Evolutionary conservation across 1,140 invertebrate genomes (phyloP), one percentile per base, ranked within the genome.

Genomic region (Hylyphantes graminicola): DNA sequence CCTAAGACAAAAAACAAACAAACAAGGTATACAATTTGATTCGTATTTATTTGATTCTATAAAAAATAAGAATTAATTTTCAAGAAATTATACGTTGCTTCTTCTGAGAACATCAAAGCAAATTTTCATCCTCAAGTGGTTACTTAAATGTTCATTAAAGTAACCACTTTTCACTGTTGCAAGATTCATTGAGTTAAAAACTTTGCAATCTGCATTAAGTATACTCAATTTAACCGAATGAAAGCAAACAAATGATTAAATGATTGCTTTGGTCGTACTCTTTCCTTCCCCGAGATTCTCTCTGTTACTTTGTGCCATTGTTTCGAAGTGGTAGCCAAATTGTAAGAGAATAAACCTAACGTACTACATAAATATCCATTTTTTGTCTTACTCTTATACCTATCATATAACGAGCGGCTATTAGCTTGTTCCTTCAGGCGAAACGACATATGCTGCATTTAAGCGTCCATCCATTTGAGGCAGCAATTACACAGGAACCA

Each of bases 391-490:
- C 17, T 65, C 55, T 76, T 61, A 10, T 51, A 48, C 17, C 57
- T 73, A 81, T 81, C 79, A 55, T 48, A 73, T 73, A 81, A 81
- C 79, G 79, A 73, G 67, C 55, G n/a, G 35, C 79, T 73, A 81
- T 81, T 81, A 81, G 17, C n/a, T n/a, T 9, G 59, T 61, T 17
- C 10, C 79, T 59, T 73, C 11, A 21, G 79, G 79, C 79, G 79
- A 81, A 81, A 81, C 79, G 79, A 81, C 79, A 81, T 72, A 73
- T 53, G 79, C 48, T 72, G 79, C 79, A 81, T 72, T 81, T 81
- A 81, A 81, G 79, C 35, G 21, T 57, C 19, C 79, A 12, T 81
- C 68, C 79, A 72, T 67, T 81, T 81, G 67, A 64, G 0, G 55
- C 77, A 17, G 79, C 79, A 81, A 81, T 81, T 81, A 81, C 79